Percentiles rank a stretch among this genome's conserved stretches.
phyloP scores from a whole-genome alignment of 2,888 invertebrate species.

The Lypha dubia region DNA sequence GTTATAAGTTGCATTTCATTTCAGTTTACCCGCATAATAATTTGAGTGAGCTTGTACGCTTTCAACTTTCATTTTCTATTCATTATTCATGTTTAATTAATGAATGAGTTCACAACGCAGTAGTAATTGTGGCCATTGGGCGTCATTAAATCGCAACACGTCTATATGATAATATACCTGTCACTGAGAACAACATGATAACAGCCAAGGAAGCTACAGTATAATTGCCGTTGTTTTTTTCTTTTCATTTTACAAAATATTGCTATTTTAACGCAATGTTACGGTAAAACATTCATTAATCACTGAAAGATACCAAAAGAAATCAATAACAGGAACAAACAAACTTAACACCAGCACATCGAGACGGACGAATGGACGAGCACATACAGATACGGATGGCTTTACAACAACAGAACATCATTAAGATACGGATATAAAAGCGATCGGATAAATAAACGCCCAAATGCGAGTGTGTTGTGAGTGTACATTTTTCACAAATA shows the following conservation, averaged over 20 bases:
- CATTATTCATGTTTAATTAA: conserved; percentile 62
- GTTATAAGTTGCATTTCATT: too few species aligned
- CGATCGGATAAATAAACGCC: conserved; percentile 44
- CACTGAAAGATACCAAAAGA: conserved; percentile 59
- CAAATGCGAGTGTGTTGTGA: conserved; percentile 1
- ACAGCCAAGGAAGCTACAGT: conserved; percentile 67
- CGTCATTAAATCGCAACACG: conserved; percentile 78
- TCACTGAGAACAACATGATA: conserved; percentile 75
- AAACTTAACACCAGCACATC: conserved; percentile 23
- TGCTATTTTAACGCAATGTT: conserved; percentile 58
- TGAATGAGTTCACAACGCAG: conserved; percentile 9
- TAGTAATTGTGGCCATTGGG: conserved; percentile 66
- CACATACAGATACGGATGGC: conserved; percentile 27
- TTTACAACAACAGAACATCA: conserved; percentile 51
- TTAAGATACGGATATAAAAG: conserved; percentile 65
- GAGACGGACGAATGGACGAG: conserved; percentile 19
- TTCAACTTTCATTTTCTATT: conserved; percentile 27
- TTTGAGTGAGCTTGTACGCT: conserved; percentile 1
- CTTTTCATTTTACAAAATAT: conserved; percentile 46
- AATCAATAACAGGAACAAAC: conserved; percentile 15
- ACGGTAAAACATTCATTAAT: conserved; percentile 68
- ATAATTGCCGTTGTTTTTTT: conserved; percentile 66
- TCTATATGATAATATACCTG: conserved; percentile 76
- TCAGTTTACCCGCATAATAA: too few species aligned
- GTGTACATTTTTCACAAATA: conserved; percentile 28